Conservation (phyloP, 2,797 vertebrate species). For the Margarornis squamiger region DNA sequence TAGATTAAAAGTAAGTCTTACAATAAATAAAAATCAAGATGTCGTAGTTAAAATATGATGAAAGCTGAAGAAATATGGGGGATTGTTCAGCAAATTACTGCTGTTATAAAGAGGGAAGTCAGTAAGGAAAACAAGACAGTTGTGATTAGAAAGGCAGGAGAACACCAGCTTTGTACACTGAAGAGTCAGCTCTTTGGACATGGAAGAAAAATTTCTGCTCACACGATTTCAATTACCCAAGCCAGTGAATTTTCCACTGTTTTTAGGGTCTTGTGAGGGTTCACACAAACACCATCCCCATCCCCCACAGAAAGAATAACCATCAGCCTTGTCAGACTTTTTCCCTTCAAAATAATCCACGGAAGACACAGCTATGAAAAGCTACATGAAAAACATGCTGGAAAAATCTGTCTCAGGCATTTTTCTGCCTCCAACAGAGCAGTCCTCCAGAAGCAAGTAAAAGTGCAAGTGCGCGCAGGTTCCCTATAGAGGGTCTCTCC, state of each 20-base stretch:
- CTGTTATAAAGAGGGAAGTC: neutral
- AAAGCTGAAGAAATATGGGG: neutral
- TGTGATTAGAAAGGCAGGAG: neutral
- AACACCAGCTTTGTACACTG: rapidly evolving
- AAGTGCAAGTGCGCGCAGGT: neutral
- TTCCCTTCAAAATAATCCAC: neutral
- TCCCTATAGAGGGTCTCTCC: neutral
- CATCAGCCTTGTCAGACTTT: neutral
- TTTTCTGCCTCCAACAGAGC: neutral
- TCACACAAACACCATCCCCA: neutral
- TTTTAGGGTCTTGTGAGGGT: neutral
- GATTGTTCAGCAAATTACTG: neutral
- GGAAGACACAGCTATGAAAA: neutral
- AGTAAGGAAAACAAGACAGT: neutral
- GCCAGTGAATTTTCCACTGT: neutral
- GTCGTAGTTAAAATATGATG: neutral
- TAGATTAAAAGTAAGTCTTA: neutral
- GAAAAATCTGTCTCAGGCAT: neutral
- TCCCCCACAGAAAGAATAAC: neutral
- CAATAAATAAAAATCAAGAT: neutral
- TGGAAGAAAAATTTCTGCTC: neutral
- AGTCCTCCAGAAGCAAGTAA: neutral
- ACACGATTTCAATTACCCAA: neutral
- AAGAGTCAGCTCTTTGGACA: neutral
- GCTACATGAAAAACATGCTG: neutral